These are phyloP conservation scores for Lasioglossum pauxillum DNA, from an alignment of 2,888 invertebrate species.

Conservation along the genomic window DNA sequence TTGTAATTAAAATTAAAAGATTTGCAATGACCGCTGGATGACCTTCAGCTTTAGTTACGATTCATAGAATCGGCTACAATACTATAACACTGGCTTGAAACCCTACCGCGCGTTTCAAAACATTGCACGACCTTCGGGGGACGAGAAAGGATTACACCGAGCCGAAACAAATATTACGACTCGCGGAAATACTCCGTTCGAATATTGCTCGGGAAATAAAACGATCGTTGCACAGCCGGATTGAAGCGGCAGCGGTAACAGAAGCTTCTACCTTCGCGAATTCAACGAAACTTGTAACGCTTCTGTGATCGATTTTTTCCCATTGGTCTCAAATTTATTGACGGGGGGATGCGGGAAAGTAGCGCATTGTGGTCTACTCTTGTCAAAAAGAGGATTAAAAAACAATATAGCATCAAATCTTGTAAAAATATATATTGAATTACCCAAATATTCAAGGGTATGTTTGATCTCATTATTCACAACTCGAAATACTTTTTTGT, in stretches of 20 bases:
- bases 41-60: background rate
- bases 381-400: background rate
- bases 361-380: background rate
- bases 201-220: constrained; percentile 50
- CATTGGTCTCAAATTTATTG: constrained; percentile 20
- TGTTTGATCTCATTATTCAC: no score
- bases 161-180: constrained; percentile 44
- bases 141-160: constrained; percentile 44
- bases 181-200: constrained; percentile 41
- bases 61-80: background rate
- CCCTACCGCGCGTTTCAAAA: constrained; percentile 24
- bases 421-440: background rate
- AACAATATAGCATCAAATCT: background rate
- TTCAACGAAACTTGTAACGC: constrained; percentile 14
- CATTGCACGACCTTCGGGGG: constrained; percentile 16
- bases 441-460: no score
- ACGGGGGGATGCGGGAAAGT: background rate
- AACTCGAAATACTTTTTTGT: no score
- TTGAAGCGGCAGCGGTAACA: constrained; percentile 31
- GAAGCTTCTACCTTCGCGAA: background rate
- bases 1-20: background rate
- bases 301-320: background rate
- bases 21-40: background rate
- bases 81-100: background rate
- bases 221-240: constrained; percentile 28